phyloP scores from a whole-genome alignment of 1,140 invertebrate species.

The Chymomyza costata region DNA sequence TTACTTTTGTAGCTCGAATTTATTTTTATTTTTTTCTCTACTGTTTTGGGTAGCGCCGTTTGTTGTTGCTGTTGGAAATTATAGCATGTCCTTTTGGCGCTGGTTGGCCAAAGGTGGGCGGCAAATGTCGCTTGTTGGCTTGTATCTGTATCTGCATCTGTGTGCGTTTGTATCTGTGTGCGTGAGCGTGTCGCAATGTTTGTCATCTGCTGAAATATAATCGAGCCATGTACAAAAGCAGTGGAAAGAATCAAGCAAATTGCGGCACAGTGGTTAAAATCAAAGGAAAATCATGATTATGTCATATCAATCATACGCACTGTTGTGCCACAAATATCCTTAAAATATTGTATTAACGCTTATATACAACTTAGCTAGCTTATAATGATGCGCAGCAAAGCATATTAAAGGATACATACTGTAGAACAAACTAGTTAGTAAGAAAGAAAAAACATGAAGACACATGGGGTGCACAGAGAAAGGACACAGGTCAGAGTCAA shows the following conservation, averaged over 20 bases:
- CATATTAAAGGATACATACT: too few species aligned
- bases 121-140: conserved; percentile 43
- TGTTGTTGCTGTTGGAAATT: conserved; percentile 61
- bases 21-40: conserved; percentile 13
- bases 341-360: too few species aligned
- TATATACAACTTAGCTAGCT: too few species aligned
- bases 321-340: not conserved
- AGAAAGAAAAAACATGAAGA: too few species aligned
- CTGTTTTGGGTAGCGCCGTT: conserved; percentile 26
- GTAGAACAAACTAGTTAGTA: too few species aligned
- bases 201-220: conserved; percentile 71
- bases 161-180: conserved; percentile 24
- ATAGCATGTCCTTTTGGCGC: conserved; percentile 68
- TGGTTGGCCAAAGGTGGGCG: conserved; percentile 25
- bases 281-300: not conserved
- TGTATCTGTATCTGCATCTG: conserved; percentile 1
- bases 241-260: conserved; percentile 4
- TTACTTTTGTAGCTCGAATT: conserved; percentile 43
- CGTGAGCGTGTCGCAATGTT: conserved; percentile 45
- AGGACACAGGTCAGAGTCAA: not conserved
- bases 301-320: not conserved
- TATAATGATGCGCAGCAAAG: too few species aligned
- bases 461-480: conserved; percentile 13
- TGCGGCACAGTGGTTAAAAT: conserved; percentile 1
- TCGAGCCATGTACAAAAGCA: conserved; percentile 38